Base-by-base conservation (phyloP, 2,888 invertebrate genomes). In the Aleiodes testaceus region DNA sequence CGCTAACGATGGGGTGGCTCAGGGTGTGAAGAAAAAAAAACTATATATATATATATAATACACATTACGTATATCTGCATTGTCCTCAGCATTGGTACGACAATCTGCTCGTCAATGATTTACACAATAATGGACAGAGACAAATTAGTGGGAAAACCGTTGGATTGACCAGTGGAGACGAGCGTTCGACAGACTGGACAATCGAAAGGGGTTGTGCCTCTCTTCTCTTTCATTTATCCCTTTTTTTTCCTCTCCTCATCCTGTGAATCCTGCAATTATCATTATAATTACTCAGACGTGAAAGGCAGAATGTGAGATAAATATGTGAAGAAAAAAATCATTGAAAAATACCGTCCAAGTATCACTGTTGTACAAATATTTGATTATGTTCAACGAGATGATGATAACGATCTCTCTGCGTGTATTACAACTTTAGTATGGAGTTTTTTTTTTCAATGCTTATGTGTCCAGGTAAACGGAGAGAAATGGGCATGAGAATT, bases 71-170 rank as follows among this genome's bases (percentile, higher is more conserved):
- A 45, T 22, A 59, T 67, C 72, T 67, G 76, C 75, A 80, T 84
- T 83, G 82, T 84, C 76, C 73, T 78, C 78, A 78, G 76, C 68
- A 53, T 73, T 69, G 52, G 66, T 50, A 72, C 65, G 77, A 70
- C 75, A 74, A 77, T 77, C 76, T 72, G 61, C 76, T 77, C 74
- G 74, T 74, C 73, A 76, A 74, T 74, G 78, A 87, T 87, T 87
- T 87, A 84, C 87, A 87, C 87, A 87, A 87, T 87, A 87, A 87
- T 87, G 82, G 84, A 78, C 77, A 71, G 77, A 72, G 77, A 75
- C 82, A 83, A 84, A 84, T 84, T 83, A 81, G 78, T 80, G 74
- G 66, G 71, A 75, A 78, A 79, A 77, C 82, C 79, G 83, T 83
- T 80, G 78, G 72, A 80, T 80, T 59, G 70, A 69, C 69, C 72